These are phyloP conservation scores for Ursus arctos DNA, from an alignment of 2,113 vertebrate genomes.

Conservation along the genomic window DNA sequence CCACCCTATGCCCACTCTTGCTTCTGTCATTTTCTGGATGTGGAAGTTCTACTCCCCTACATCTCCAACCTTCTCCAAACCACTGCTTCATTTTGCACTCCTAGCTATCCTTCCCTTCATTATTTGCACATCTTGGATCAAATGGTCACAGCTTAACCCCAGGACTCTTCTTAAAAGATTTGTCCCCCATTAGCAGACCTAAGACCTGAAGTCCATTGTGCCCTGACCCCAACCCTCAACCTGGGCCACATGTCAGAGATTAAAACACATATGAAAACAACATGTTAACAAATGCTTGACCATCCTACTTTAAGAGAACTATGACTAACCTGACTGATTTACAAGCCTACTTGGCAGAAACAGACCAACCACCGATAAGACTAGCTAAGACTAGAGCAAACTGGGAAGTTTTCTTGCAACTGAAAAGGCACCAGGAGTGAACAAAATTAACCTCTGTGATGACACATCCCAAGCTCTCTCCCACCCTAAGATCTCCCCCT, in stretches of 20 bases:
- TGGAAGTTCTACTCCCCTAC: neutral
- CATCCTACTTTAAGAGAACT: neutral
- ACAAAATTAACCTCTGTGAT: neutral
- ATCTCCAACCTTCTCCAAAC: neutral
- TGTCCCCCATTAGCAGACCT: neutral
- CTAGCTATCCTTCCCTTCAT: neutral
- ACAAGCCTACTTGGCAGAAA: neutral
- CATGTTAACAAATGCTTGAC: neutral
- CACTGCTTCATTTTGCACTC: neutral
- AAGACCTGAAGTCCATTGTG: neutral
- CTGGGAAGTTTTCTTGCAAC: neutral
- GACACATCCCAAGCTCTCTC: neutral
- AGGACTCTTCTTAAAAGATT: neutral
- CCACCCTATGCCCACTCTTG: neutral
- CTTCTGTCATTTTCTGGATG: neutral
- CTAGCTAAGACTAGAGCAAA: neutral
- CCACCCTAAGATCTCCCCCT: neutral
- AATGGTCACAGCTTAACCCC: neutral
- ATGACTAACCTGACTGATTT: neutral
- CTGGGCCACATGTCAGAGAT: neutral
- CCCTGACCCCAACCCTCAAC: neutral
- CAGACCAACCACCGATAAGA: neutral
- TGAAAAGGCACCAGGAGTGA: neutral
- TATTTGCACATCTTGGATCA: neutral
- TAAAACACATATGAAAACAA: neutral